Base-by-base conservation (phyloP, 2,888 invertebrate species). In the Teleogryllus oceanicus region DNA sequence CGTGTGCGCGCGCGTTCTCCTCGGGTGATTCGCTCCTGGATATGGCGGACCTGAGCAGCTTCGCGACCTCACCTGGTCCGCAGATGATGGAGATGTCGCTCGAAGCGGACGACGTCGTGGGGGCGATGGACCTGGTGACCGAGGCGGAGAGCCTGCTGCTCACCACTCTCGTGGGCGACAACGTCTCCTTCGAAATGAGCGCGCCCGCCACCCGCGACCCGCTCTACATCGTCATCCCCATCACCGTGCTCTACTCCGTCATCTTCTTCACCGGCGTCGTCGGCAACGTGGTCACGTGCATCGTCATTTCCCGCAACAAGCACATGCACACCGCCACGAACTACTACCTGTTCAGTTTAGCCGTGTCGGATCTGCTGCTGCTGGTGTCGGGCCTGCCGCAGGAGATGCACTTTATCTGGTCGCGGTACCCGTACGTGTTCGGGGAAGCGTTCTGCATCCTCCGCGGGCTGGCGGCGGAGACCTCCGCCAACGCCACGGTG, bases 281-380 rank as follows among this genome's bases (percentile, higher is more conserved):
- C n/a, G 94, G 95, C 1, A 95, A 95, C 85, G 89, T 93, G 77
- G 92, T 92, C 85, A 95, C 94, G 1, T 94, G 94, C 85, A 89
- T 94, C 13, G 94, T 95, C 10, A 94, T 95, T 74, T 90, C 92
- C 0, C 88, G 91, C 78, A 94, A 94, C 85, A 90, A 91, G 80
- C 92, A 93, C 82, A 94, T 95, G 94, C 94, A 94, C 86, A 94
- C 94, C 0, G 93, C 94, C 2, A 95, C 95, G 10, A 95, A 95
- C 87, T 94, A 93, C 86, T 95, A 95, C 85, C 89, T 95, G 74
- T 94, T 94, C 88, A 94, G 93, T 85, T 88, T 94, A 82, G 94
- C 95, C 1, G 89, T 94, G 18, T 94, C 94, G 2, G 95, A 95
- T 87, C 87, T 95, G 18, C 88, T 94, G 77, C 88, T 94, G 13